These are phyloP conservation scores for Palythoa grandis DNA, from an alignment of 92 coral and sea anemone genomes.

Conservation along the genomic window DNA sequence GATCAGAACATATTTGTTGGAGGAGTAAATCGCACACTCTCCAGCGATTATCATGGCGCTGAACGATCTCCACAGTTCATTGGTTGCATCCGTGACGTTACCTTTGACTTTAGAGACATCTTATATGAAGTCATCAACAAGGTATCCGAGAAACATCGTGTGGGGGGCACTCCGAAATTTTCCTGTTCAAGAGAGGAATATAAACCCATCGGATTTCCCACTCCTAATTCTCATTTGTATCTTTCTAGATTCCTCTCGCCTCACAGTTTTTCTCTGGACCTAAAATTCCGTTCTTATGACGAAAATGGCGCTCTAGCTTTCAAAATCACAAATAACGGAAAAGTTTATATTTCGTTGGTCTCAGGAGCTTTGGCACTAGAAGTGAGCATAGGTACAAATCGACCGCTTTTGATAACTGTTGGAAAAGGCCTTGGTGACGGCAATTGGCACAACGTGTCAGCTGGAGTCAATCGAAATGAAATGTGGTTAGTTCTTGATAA, in stretches of 20 bases:
- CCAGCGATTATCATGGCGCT: constrained; percentile 65
- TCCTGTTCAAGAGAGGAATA: constrained; percentile 61
- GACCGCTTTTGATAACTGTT: constrained; percentile 71
- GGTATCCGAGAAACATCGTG: constrained; percentile 39
- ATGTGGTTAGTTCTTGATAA: constrained; percentile 75
- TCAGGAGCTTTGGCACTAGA: constrained; percentile 78
- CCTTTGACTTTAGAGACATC: constrained; percentile 69
- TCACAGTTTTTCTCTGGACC: constrained; percentile 61
- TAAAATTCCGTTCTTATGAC: constrained; percentile 83
- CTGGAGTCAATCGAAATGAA: constrained; percentile 70
- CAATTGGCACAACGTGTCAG: constrained; percentile 87
- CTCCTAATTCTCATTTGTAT: constrained; percentile 63
- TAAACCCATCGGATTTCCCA: constrained; percentile 75
- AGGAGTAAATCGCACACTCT: constrained; percentile 73
- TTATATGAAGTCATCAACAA: constrained; percentile 63
- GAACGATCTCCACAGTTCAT: constrained; percentile 62
- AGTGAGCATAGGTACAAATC: constrained; percentile 62
- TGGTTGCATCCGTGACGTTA: constrained; percentile 82
- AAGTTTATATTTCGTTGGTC: constrained; percentile 65
- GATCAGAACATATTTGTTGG: constrained; percentile 78
- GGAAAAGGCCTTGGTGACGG: constrained; percentile 87
- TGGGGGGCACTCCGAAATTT: constrained; percentile 53
- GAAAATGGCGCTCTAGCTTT: constrained; percentile 77
- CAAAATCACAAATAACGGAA: constrained; percentile 60
- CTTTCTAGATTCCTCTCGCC: constrained; percentile 60